Evolutionary conservation across 2,797 vertebrate species (phyloP).

Genomic region (Mergus octosetaceus): DNA sequence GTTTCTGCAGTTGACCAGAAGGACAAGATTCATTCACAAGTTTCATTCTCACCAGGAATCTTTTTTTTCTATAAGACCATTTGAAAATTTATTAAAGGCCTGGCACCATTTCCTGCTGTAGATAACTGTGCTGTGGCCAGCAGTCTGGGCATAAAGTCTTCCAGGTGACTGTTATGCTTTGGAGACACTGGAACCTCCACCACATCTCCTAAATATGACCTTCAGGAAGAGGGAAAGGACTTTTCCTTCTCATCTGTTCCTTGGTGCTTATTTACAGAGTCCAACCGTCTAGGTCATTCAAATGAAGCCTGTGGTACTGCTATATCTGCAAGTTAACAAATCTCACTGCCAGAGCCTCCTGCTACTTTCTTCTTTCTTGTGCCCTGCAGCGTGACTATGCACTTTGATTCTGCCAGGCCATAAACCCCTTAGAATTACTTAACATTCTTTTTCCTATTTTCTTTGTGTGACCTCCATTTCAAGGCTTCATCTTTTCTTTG

Average conservation of each 20-base stretch:
- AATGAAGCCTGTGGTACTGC: not conserved
- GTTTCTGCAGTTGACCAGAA: not conserved
- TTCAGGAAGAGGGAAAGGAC: not conserved
- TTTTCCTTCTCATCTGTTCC: not conserved
- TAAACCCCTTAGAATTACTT: not conserved
- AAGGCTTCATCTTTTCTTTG: not conserved
- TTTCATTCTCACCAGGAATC: not conserved
- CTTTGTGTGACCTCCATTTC: not conserved
- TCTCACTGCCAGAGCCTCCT: not conserved
- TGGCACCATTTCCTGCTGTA: not conserved
- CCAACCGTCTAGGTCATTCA: not conserved
- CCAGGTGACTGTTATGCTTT: not conserved
- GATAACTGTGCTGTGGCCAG: not conserved
- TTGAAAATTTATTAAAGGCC: slow-evolving; percentile 6
- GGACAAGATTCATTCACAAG: not conserved
- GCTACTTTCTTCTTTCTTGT: not conserved
- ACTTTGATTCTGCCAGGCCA: not conserved
- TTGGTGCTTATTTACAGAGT: not conserved
- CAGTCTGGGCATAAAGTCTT: not conserved
- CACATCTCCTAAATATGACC: not conserved
- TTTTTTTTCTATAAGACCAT: not conserved
- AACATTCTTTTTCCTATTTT: not conserved
- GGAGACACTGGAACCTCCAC: not conserved
- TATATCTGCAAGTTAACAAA: not conserved
- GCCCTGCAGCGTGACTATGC: not conserved